These are phyloP conservation scores for Dioctria rufipes DNA, from an alignment of 2,888 invertebrate genomes.

Conservation along the genomic window DNA sequence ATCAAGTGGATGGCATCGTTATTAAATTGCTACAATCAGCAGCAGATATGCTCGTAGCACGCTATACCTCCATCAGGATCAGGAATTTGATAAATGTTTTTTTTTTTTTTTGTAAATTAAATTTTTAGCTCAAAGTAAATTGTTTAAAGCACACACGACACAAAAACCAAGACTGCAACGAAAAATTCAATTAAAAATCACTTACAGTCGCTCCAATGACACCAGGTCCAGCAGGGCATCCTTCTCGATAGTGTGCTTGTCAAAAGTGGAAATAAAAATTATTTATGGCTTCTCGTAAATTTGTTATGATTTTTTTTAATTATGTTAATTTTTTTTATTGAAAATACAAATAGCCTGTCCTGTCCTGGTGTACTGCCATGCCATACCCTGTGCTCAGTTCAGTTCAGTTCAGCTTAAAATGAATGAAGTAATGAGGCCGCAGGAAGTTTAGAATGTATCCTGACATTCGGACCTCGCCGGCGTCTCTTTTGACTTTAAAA, in stretches of 20 bases:
- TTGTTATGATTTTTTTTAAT: constrained; percentile 18
- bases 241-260: constrained; percentile 92
- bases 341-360: constrained; percentile 31
- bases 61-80: neutral
- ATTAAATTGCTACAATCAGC: neutral
- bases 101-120: neutral
- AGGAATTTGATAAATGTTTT: neutral
- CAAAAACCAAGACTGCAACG: constrained; percentile 41
- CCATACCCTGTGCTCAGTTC: neutral
- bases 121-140: neutral
- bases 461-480: neutral
- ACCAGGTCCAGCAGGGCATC: constrained; percentile 92
- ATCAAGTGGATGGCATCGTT: neutral
- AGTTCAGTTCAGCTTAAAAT: neutral
- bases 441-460: no score
- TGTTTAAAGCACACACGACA: neutral
- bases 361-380: constrained; percentile 3
- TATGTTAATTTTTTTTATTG: neutral
- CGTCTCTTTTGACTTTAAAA: constrained; percentile 34
- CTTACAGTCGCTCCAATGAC: constrained; percentile 92
- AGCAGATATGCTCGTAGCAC: neutral
- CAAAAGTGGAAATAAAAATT: constrained; percentile 60
- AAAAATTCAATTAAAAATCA: constrained; percentile 66
- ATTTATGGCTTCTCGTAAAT: constrained; percentile 24
- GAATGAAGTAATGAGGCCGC: no score